phyloP scores from a whole-genome alignment of 2,888 invertebrate genomes.

The Coelogynopora nodosa region DNA sequence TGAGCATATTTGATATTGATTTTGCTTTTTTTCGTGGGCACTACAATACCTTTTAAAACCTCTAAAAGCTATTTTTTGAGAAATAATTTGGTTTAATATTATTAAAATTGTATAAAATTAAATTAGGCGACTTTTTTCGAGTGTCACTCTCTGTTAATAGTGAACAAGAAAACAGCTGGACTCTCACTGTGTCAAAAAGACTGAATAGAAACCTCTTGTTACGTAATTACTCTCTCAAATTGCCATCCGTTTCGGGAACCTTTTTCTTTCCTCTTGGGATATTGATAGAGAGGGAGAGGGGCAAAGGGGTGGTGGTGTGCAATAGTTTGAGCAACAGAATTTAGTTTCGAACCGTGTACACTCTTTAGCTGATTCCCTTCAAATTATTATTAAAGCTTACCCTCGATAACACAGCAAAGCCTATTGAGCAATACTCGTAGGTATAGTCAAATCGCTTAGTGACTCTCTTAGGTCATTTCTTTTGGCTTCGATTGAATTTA shows the following conservation, averaged over 20 bases:
- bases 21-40: too few species aligned
- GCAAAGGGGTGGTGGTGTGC: not conserved
- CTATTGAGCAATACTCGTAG: not conserved
- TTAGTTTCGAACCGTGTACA: not conserved
- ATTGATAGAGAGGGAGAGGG: not conserved
- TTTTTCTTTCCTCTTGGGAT: not conserved
- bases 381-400: not conserved
- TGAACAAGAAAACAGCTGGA: not conserved
- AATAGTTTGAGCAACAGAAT: not conserved
- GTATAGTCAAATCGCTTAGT: not conserved
- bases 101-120: too few species aligned
- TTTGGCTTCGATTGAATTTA: not conserved
- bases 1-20: too few species aligned
- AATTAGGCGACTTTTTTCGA: too few species aligned
- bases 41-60: too few species aligned
- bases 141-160: too few species aligned
- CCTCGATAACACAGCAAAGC: not conserved
- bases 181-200: not conserved
- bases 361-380: not conserved
- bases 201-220: not conserved
- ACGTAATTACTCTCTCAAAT: not conserved
- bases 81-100: too few species aligned
- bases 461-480: not conserved
- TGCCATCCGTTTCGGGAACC: not conserved
- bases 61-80: too few species aligned